Evolutionary conservation across 2,797 vertebrate genomes (phyloP).

Genomic region (Sarcoramphus papa): DNA sequence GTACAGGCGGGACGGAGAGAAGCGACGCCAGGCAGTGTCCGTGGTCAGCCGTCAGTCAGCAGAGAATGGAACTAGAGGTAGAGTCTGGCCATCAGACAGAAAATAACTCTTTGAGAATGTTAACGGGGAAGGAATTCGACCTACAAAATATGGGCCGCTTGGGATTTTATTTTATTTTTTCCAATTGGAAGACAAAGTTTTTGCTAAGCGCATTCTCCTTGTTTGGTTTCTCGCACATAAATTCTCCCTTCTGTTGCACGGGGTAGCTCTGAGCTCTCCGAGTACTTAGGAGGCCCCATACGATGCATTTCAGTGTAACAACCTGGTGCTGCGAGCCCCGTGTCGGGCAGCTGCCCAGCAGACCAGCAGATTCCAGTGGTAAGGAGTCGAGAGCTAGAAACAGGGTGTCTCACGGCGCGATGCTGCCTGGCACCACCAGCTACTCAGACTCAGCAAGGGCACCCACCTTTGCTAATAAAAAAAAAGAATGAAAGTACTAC

Average conservation of each 20-base stretch:
- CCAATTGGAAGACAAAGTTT: not conserved
- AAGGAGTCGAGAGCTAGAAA: not conserved
- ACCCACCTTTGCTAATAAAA: not conserved
- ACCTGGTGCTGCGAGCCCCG: not conserved
- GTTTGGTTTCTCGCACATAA: not conserved
- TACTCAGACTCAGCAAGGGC: not conserved
- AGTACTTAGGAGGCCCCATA: fast-evolving
- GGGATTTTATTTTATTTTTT: not conserved
- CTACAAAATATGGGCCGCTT: not conserved
- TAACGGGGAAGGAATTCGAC: not conserved
- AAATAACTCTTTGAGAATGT: not conserved
- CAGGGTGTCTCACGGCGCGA: fast-evolving
- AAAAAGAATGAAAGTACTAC: not conserved
- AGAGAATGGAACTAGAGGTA: not conserved
- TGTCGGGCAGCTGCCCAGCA: not conserved
- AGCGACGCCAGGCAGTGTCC: not conserved
- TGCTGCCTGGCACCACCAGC: not conserved
- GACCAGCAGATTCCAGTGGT: not conserved
- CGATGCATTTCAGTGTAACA: fast-evolving
- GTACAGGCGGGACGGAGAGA: not conserved
- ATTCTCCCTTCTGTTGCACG: not conserved
- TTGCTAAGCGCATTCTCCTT: not conserved
- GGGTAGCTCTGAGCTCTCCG: not conserved
- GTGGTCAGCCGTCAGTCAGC: not conserved
- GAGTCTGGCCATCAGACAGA: not conserved